phyloP scores from a whole-genome alignment of 2,113 vertebrate genomes.

The Neolamprologus brichardi region DNA sequence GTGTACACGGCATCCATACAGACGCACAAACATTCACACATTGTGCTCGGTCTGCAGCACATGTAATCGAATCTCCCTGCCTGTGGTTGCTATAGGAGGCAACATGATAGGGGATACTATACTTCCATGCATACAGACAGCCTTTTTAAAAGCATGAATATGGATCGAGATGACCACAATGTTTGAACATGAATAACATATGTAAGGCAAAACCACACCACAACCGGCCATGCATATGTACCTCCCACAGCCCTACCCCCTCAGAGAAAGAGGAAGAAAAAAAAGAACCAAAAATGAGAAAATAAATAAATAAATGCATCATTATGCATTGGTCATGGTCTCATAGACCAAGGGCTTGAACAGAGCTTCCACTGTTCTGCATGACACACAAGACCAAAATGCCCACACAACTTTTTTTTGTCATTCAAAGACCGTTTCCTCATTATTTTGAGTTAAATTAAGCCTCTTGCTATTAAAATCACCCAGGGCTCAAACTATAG shows the following conservation, averaged over 20 bases:
- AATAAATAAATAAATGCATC: constrained; percentile 67
- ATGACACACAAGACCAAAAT: constrained; percentile 33
- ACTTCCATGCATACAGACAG: constrained; percentile 45
- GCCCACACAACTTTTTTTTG: neutral
- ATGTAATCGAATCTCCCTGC: constrained; percentile 47
- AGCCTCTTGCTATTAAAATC: constrained; percentile 34
- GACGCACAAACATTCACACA: constrained; percentile 28
- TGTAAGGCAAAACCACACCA: constrained; percentile 67
- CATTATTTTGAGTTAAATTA: constrained; percentile 41
- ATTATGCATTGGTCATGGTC: constrained; percentile 68
- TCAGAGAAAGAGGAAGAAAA: neutral
- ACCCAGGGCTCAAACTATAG: constrained; percentile 7
- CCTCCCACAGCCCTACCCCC: constrained; percentile 12
- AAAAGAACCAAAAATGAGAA: constrained; percentile 32
- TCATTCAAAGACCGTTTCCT: constrained; percentile 11
- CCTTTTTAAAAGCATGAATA: constrained; percentile 68
- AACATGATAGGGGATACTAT: constrained; percentile 61
- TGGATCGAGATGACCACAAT: constrained; percentile 67
- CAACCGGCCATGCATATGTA: constrained; percentile 43
- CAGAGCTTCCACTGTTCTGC: constrained; percentile 58
- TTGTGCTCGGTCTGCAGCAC: neutral
- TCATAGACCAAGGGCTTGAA: constrained; percentile 32
- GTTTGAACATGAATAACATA: constrained; percentile 76
- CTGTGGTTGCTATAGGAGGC: constrained; percentile 52
- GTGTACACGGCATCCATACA: constrained; percentile 30